Evolutionary conservation across 2,888 invertebrate species (phyloP).

Genomic region (Dicycla oo): DNA sequence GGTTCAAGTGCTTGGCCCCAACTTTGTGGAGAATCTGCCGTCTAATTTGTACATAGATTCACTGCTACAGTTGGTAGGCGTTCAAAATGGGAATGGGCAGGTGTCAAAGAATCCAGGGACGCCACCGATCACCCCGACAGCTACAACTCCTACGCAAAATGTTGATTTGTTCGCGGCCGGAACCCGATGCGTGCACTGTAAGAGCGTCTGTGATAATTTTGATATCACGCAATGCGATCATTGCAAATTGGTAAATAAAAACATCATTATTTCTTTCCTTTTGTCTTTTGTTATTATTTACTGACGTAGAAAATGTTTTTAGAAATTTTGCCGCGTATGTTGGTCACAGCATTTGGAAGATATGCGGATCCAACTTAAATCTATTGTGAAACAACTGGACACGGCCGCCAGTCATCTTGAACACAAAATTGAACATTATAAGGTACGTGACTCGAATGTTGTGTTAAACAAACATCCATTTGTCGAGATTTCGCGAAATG

Average conservation of each 20-base stretch:
- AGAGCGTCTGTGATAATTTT: slow-evolving; percentile 77
- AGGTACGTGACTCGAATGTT: slow-evolving; percentile 77
- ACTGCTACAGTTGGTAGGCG: slow-evolving; percentile 88
- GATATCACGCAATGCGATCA: slow-evolving; percentile 88
- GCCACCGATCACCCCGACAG: slow-evolving; percentile 70
- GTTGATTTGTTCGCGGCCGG: slow-evolving; percentile 82
- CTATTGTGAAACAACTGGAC: slow-evolving; percentile 90
- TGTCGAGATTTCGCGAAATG: slow-evolving; percentile 31
- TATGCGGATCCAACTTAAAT: slow-evolving; percentile 89
- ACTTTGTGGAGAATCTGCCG: slow-evolving; percentile 90
- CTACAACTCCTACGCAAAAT: slow-evolving; percentile 68
- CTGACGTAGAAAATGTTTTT: slow-evolving; percentile 47
- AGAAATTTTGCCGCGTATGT: slow-evolving; percentile 91
- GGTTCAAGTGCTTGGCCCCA: slow-evolving; percentile 85
- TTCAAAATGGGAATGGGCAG: slow-evolving; percentile 59
- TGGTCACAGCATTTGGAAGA: slow-evolving; percentile 91
- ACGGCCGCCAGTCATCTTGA: slow-evolving; percentile 87
- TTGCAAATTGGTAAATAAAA: slow-evolving; percentile 89
- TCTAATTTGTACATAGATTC: slow-evolving; percentile 92
- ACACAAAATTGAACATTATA: slow-evolving; percentile 90
- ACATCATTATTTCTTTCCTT: neutral
- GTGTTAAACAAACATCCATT: slow-evolving; percentile 32
- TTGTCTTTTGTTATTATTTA: slow-evolving; percentile 13
- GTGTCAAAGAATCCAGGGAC: slow-evolving; percentile 62
- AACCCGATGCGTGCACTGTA: slow-evolving; percentile 79